phyloP scores from a whole-genome alignment of 92 coral and sea anemone species.

The Phymanthus crucifer region DNA sequence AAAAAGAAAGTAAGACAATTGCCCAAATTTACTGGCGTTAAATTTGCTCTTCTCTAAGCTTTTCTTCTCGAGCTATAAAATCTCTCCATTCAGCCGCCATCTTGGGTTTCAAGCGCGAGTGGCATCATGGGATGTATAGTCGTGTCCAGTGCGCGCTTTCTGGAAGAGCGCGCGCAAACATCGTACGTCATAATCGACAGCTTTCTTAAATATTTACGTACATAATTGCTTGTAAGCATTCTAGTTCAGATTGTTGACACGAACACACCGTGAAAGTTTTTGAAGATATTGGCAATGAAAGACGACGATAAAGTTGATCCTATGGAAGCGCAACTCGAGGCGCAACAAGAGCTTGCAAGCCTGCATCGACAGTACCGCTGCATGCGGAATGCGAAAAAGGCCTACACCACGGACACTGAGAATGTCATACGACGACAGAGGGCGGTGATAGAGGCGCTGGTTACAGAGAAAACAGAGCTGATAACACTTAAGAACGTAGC shows the following conservation, averaged over 20 bases:
- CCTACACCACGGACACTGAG: conserved; percentile 82
- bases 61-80: neutral
- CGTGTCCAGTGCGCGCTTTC: neutral
- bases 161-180: neutral
- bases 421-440: conserved; percentile 81
- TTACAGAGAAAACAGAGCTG: conserved; percentile 68
- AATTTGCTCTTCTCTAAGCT: neutral
- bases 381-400: conserved; percentile 78
- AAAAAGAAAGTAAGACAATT: neutral
- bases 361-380: conserved; percentile 82
- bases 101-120: neutral
- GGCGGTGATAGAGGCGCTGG: conserved; percentile 67
- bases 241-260: neutral
- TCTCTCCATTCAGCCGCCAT: conserved; percentile 4
- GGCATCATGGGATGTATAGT: neutral
- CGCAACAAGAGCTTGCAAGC: conserved; percentile 78
- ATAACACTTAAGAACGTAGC: conserved; percentile 70
- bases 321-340: conserved; percentile 78
- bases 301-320: conserved; percentile 86
- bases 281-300: conserved; percentile 21
- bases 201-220: neutral
- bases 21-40: neutral
- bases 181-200: neutral
- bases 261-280: neutral
- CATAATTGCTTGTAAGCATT: neutral